Evolutionary conservation across 2,113 vertebrate genomes (phyloP), one percentile per base, ranked within the genome.

Genomic region (Clarias gariepinus): DNA sequence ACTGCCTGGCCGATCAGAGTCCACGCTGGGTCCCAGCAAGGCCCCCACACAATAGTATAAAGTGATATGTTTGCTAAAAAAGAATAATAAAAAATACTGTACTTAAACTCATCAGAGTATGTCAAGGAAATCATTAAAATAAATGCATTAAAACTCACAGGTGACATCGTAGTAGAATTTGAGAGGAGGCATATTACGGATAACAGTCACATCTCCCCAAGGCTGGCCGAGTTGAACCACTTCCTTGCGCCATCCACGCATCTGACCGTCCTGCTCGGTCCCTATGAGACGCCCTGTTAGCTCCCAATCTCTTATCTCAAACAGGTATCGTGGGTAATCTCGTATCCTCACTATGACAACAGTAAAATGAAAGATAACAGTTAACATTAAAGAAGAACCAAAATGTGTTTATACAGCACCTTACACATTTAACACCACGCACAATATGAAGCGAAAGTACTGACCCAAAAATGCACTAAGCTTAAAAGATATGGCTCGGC

Each of bases 21-120:
- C 98, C 98, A 99, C 77, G 98, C 98, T 0, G 97, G 97, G 92
- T 99, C 98, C 98, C 98, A 99, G 94, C 98, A 99, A 0, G 98
- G 98, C 2, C 98, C 98, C 98, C 98, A 99, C 9, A 99, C 98
- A 0, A 99, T 97, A 9, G 98, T 99, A 92, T 97, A 99, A 88
- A 97, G 96, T 82, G 95, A 96, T 86, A 99, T 97, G 88, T 96
- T 97, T 15, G 97, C 98, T 99, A 91, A n/a, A 47, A 76, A 77
- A 78, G 87, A 86, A 80, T 36, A 71, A 61, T 10, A 76, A 74
- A 77, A 30, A 61, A 52, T 19, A 64, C 16, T 6, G n/a, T 58
- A 9, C 18, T 61, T 4, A 81, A 19, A 63, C 33, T 53, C 71
- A 58, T 73, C 3, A 19, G 9, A 19, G 33, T 6, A 28, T 36